Evolutionary conservation across 2,113 vertebrate species (phyloP).

Genomic region (Clarias batrachus): DNA sequence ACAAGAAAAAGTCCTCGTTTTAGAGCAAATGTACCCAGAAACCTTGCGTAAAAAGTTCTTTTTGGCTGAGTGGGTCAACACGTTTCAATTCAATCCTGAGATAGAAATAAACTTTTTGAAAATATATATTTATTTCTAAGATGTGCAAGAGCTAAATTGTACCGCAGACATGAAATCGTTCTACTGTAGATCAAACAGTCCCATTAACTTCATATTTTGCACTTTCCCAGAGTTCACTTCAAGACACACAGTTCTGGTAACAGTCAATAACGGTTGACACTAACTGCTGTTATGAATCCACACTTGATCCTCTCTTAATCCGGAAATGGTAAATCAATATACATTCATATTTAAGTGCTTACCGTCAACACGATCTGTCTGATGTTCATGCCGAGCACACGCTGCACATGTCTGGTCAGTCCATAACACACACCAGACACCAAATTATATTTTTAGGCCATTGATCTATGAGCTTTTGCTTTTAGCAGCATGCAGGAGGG

Average conservation of each 20-base stretch:
- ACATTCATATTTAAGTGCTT: slow-evolving; percentile 27
- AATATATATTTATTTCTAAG: not conserved
- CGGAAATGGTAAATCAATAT: slow-evolving; percentile 29
- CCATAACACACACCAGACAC: slow-evolving; percentile 47
- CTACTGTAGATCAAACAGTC: not conserved
- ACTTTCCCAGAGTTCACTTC: not conserved
- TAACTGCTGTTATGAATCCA: slow-evolving; percentile 18
- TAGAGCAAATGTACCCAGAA: not conserved
- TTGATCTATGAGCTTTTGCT: slow-evolving; percentile 57
- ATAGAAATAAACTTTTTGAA: not conserved
- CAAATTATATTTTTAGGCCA: slow-evolving; percentile 72
- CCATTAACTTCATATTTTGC: not conserved
- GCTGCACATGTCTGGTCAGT: slow-evolving; percentile 37
- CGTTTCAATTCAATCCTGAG: not conserved
- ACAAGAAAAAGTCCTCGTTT: too few species aligned
- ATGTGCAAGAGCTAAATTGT: not conserved
- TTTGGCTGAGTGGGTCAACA: not conserved
- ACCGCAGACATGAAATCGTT: too few species aligned
- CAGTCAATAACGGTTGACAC: slow-evolving; percentile 13
- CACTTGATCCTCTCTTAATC: slow-evolving; percentile 28
- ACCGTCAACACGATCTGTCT: slow-evolving; percentile 28
- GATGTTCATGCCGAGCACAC: slow-evolving; percentile 14
- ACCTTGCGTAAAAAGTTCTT: not conserved
- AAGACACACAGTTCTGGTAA: slow-evolving; percentile 7
- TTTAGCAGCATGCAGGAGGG: slow-evolving; percentile 48